phyloP scores from a whole-genome alignment of 1,140 invertebrate species.

The Nephila pilipes region DNA sequence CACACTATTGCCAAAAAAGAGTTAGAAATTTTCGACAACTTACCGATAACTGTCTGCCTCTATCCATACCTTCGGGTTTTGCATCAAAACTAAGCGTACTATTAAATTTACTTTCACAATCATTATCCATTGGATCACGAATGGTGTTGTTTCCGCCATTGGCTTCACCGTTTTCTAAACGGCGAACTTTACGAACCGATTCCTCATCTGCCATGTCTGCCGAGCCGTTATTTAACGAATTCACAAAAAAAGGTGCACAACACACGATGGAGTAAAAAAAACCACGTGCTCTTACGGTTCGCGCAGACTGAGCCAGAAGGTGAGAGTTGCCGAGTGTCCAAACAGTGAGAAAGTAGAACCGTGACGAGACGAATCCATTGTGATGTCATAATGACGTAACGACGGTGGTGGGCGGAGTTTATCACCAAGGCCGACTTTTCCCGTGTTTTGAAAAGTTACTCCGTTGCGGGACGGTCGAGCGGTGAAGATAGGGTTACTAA shows the following conservation, averaged over 20 bases:
- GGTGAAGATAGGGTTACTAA: background rate
- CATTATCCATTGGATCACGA: background rate
- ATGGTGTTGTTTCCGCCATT: conserved; percentile 14
- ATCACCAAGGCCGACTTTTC: conserved; percentile 44
- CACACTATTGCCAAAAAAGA: background rate
- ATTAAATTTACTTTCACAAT: background rate
- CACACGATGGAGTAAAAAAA: background rate
- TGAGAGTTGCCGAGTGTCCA: conserved; percentile 49
- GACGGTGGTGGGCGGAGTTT: conserved; percentile 45
- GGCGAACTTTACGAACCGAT: background rate
- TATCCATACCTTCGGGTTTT: conserved; percentile 31
- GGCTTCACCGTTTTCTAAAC: background rate
- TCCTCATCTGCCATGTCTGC: background rate
- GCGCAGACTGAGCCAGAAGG: conserved; percentile 21
- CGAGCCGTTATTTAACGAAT: background rate
- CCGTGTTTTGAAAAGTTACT: conserved; percentile 56
- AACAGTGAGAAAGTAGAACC: conserved; percentile 31
- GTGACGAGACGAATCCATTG: conserved; percentile 46
- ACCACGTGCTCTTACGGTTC: conserved; percentile 34
- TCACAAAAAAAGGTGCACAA: background rate
- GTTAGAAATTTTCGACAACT: background rate
- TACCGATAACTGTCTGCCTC: conserved; percentile 41
- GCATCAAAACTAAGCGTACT: background rate
- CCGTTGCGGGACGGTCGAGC: conserved; percentile 1
- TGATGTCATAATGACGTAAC: conserved; percentile 63